Evolutionary conservation across 2,113 vertebrate genomes (phyloP).

Genomic region (Solenodon paradoxus): DNA sequence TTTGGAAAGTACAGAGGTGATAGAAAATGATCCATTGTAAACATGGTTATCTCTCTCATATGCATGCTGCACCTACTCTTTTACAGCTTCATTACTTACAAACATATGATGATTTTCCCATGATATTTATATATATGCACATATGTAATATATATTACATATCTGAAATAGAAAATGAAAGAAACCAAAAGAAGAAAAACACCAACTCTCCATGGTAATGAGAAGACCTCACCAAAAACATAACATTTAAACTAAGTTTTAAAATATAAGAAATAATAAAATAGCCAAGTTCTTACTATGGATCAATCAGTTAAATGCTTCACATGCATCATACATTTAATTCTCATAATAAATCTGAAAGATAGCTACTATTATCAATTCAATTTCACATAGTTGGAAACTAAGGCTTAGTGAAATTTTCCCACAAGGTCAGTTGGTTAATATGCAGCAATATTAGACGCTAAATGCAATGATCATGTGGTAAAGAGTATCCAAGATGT

Average conservation of each 20-base stretch:
- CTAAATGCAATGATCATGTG: neutral
- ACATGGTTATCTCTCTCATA: neutral
- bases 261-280: neutral
- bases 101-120: neutral
- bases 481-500: neutral
- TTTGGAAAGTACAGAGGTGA: neutral
- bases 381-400: neutral
- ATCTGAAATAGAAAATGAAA: neutral
- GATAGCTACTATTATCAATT: neutral
- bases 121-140: neutral
- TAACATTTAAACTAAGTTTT: neutral
- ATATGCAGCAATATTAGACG: neutral
- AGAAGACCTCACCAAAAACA: neutral
- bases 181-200: neutral
- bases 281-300: neutral
- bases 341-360: slow-evolving; percentile 24
- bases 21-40: neutral
- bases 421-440: neutral
- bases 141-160: no score
- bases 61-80: neutral
- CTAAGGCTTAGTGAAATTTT: neutral
- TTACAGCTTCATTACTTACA: slow-evolving; percentile 1
- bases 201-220: neutral
- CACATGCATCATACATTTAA: neutral
- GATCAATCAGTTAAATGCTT: neutral